Evolutionary conservation across 2,797 vertebrate species (phyloP), one percentile per base, ranked within the genome.

Genomic region (Manis javanica): DNA sequence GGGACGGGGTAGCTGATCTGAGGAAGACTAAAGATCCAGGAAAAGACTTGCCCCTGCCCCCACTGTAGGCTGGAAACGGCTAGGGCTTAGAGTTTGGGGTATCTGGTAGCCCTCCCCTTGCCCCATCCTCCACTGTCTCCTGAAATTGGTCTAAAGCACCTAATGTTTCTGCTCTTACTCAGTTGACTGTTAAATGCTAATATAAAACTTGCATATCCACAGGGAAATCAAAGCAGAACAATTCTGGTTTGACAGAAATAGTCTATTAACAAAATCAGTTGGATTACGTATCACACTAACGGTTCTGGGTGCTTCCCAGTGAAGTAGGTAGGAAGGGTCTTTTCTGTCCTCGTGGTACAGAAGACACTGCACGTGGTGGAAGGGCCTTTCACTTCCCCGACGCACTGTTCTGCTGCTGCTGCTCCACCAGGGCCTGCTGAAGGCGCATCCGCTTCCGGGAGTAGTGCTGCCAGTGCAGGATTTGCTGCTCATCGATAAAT

Each of bases 401-500:
- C 0, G 99, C 84, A 95, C 99, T 99, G 66, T 99, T 99, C 3
- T 99, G 99, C 75, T 99, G 99, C 78, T 99, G 99, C 98, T 99
- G 99, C 96, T 99, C 99, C 0, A 99, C 99, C 57, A 99, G 98
- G 11, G 99, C 99, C 98, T 99, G 99, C 98, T 99, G 99, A 87
- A 99, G 99, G 4, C 99, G 99, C 96, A 99, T 99, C 81, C 99
- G 99, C 87, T 99, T 99, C 87, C 99, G 98, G 3, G 99, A 99
- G 89, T 99, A 99, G 95, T 99, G 99, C 98, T 99, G 99, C 99
- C 99, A 99, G 98, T 99, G 99, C 57, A 99, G 99, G 78, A 99
- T 99, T 98, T 99, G 99, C 97, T 99, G 99, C 98, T 99, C 99
- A 0, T 99, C 99, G 7, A 99, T 99, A 96, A 99, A 99, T 97